Evolutionary conservation across 2,797 vertebrate genomes (phyloP), one percentile per base, ranked within the genome.

Genomic region (Labeo calbasu): DNA sequence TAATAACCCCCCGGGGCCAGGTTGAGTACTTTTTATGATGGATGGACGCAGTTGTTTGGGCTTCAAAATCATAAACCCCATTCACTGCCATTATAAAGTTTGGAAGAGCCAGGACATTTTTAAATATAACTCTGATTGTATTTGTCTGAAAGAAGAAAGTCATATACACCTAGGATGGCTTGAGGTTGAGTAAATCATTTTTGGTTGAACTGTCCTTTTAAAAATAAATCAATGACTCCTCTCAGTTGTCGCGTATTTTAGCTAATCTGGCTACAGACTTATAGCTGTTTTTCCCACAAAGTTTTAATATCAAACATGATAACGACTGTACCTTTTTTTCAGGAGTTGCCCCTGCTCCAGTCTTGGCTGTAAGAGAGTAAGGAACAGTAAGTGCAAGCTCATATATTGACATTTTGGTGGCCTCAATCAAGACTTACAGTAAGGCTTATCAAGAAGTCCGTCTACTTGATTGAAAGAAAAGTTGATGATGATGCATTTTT

Each of bases 281-380:
- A 15, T 15, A 55, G 6, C 28, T 5, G 1, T 12, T n/a, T 55
- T 55, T 76, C 19, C 12, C 6, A 57, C 0, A 3, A n/a, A n/a
- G n/a, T n/a, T n/a, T n/a, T 61, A 25, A 46, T 17, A 73, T 68
- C 19, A 40, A 21, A n/a, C 1, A 0, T 61, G 12, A 72, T 32
- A n/a, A 71, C 4, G 1, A 80, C 63, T 55, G 11, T 88, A 90
- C 89, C 89, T 90, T 89, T 86, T 87, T 90, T 51, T 89, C 88
- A 57, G 86, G 71, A 48, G 83, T 83, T 69, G 82, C 87, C 28
- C 76, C 84, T 14, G 85, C 83, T 76, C 76, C 86, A 9, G 81
- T 14, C 69, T 88, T 89, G 59, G 84, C 90, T 91, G 87, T 76
- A 57, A 81, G 36, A 76, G 17, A 86, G 15, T 50, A 85, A 75